These are phyloP conservation scores for Danio rerio DNA, from an alignment of 2,113 vertebrate species.

Conservation along the genomic window DNA sequence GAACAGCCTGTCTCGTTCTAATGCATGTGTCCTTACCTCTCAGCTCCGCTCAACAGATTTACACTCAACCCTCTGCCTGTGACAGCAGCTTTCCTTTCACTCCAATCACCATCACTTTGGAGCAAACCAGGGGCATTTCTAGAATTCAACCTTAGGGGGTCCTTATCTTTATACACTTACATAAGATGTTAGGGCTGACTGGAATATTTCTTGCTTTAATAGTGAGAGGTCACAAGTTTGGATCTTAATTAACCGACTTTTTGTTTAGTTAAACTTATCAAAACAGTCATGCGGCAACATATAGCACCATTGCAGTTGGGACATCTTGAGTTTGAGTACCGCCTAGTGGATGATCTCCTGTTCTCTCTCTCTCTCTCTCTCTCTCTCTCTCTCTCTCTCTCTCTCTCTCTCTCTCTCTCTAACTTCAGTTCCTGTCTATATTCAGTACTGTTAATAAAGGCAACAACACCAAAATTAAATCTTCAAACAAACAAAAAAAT, in stretches of 20 bases:
- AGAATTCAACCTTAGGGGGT: slow-evolving; percentile 4
- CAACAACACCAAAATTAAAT: too few relatives aligned
- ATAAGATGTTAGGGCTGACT: not conserved
- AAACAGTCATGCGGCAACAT: too few relatives aligned
- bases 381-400: too few relatives aligned
- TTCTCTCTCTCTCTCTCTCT: too few relatives aligned
- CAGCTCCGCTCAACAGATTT: slow-evolving; percentile 51
- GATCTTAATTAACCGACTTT: not conserved
- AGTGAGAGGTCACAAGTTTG: not conserved
- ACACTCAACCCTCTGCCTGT: slow-evolving; percentile 47
- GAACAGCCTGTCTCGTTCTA: slow-evolving; percentile 33
- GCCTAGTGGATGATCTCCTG: too few relatives aligned
- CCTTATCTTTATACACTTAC: not conserved
- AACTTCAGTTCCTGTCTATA: too few relatives aligned
- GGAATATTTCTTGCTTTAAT: not conserved
- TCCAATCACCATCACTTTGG: slow-evolving; percentile 12
- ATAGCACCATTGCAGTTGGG: too few relatives aligned
- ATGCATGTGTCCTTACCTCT: slow-evolving; percentile 50
- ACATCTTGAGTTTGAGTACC: too few relatives aligned
- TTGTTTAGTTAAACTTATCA: not conserved
- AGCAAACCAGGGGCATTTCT: slow-evolving; percentile 16
- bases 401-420: too few relatives aligned
- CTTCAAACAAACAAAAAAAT: too few relatives aligned
- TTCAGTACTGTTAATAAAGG: too few relatives aligned
- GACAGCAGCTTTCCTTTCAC: slow-evolving; percentile 52